Evolutionary conservation across 2,888 invertebrate species (phyloP), one percentile per base, ranked within the genome.

Genomic region (Eretmocerus hayati): DNA sequence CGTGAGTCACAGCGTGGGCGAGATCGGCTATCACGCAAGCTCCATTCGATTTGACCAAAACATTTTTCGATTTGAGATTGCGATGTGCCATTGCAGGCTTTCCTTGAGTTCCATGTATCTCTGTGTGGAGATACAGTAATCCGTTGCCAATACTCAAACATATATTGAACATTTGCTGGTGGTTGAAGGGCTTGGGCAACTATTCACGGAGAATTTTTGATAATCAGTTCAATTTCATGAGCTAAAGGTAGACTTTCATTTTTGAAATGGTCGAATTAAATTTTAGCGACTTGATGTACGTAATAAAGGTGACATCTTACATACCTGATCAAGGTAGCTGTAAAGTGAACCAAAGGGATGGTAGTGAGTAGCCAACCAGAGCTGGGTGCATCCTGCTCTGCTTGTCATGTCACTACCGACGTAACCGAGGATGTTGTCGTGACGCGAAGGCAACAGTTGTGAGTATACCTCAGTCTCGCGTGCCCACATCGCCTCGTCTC

Each of bases 331-430:
- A 13, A 96, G 75, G 69, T 92, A 87, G 74, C 95, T 94, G 67
- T 88, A 91, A 35, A 96, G 76, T 1, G 95, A 95, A n/a, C 95
- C 96, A 62, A 87, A 75, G 1, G 87, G 83, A 73, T 94, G 93
- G 74, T 90, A 94, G 70, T 94, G 90, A 0, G 93, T 94, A 46
- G 95, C 87, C 30, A 95, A 76, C 93, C 92, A 93, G 2, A 95
- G 74, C 45, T 67, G 67, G 0, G 95, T 95, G 61, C 92, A 92
- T 2, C 67, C 66, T 3, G 65, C 66, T 41, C 66, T 60, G 47
- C 92, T 92, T 3, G 90, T 93, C 87, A 94, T 92, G 65, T 95
- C 95, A n/a, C 91, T 91, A 51, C 92, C 95, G 60, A 93, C 85
- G 65, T 92, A 95, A 2, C 91, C 93, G n/a, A 95, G 80, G 58